Evolutionary conservation across 2,797 vertebrate genomes (phyloP).

Genomic region (Sylvia borin): DNA sequence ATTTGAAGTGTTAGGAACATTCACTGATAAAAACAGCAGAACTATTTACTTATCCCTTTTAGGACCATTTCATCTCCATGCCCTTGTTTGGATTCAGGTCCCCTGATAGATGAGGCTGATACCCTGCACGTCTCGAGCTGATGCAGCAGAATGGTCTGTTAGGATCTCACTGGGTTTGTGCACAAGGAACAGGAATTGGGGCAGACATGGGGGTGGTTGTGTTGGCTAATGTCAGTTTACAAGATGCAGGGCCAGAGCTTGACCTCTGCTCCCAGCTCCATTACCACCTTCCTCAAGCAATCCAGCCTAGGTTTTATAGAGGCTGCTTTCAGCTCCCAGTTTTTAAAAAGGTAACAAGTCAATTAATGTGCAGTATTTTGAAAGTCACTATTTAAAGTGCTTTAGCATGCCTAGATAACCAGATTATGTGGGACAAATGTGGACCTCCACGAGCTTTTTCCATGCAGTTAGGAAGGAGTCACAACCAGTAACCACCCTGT

Average conservation of each 20-base stretch:
- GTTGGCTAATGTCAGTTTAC: background rate
- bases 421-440: background rate
- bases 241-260: background rate
- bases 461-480: background rate
- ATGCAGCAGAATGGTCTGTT: background rate
- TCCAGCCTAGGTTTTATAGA: background rate
- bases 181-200: background rate
- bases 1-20: background rate
- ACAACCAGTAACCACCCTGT: background rate
- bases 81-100: background rate
- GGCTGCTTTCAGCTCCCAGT: background rate
- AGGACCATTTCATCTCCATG: background rate
- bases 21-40: conserved; percentile 4
- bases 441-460: background rate
- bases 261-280: background rate
- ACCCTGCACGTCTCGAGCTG: background rate
- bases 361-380: background rate
- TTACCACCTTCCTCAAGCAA: background rate
- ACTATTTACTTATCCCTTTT: background rate
- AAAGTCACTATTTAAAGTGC: background rate
- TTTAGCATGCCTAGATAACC: background rate
- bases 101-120: background rate
- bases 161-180: background rate
- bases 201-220: background rate
- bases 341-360: background rate